Conservation (phyloP, 1,140 invertebrate genomes). For the Psix sp. region DNA sequence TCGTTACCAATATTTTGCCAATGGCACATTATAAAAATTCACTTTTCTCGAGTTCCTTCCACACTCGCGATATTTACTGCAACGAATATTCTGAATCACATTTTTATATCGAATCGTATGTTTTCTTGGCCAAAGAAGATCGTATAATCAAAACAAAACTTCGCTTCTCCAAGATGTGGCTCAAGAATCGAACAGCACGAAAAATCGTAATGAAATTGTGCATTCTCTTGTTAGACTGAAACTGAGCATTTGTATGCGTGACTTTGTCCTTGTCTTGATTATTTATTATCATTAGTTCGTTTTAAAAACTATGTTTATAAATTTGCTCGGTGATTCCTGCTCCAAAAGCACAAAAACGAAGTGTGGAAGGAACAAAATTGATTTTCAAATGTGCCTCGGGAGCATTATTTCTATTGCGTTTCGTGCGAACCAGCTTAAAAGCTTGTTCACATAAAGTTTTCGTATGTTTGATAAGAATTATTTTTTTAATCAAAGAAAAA, state of each 20-base stretch:
- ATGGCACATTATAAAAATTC: constrained; percentile 91
- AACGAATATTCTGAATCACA: constrained; percentile 7
- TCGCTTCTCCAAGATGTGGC: constrained; percentile 21
- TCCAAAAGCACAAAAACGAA: constrained; percentile 16
- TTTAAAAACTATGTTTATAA: background rate
- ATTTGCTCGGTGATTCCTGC: background rate
- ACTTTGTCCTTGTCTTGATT: constrained; percentile 5
- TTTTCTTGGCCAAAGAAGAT: constrained; percentile 19
- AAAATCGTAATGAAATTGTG: constrained; percentile 44
- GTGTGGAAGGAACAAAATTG: constrained; percentile 24
- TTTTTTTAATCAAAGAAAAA: too few species aligned
- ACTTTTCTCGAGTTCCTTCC: constrained; percentile 40
- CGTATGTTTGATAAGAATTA: too few species aligned
- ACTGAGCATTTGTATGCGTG: constrained; percentile 35
- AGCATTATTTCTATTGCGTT: too few species aligned
- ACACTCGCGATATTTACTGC: constrained; percentile 24
- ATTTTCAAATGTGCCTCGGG: constrained; percentile 32
- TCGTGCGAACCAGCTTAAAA: too few species aligned
- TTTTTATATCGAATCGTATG: background rate
- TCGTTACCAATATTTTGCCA: constrained; percentile 99
- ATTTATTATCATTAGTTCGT: background rate
- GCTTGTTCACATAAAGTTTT: too few species aligned
- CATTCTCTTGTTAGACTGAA: constrained; percentile 47
- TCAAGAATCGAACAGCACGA: constrained; percentile 13
- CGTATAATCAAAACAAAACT: constrained; percentile 40